A percentile compares a stretch with the other conserved stretches of the same genome.
Evolutionary conservation across 1,140 invertebrate genomes (phyloP).

Genomic region (Gyrodactylus salaris): DNA sequence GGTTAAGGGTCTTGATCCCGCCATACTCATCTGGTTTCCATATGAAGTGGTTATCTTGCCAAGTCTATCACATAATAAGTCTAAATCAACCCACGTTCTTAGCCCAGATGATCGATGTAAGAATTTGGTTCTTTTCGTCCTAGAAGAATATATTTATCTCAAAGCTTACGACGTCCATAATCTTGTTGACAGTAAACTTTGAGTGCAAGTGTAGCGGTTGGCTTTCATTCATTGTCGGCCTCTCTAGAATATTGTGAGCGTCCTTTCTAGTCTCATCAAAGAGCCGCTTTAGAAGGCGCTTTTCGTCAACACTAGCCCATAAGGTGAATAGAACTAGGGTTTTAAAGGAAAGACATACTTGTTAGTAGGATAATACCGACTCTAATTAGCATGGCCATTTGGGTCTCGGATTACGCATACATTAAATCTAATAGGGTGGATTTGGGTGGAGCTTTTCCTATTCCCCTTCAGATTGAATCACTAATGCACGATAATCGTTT

Average conservation of each 20-base stretch:
- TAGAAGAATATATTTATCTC: neutral
- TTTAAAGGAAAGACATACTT: too few relatives aligned
- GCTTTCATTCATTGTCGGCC: neutral
- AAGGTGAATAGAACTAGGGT: neutral
- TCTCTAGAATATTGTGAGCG: slow-evolving; percentile 2
- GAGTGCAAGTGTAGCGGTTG: neutral
- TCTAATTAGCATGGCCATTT: too few relatives aligned
- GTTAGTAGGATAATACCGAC: too few relatives aligned
- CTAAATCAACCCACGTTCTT: slow-evolving; percentile 8
- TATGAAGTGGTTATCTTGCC: slow-evolving; percentile 24
- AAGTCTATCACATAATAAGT: slow-evolving; percentile 18
- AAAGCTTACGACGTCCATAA: neutral
- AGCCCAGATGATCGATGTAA: neutral
- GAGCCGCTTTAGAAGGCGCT: neutral
- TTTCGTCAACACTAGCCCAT: neutral
- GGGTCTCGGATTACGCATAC: too few relatives aligned
- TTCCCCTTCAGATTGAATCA: too few relatives aligned
- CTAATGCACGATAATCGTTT: too few relatives aligned
- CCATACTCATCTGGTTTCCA: slow-evolving; percentile 25
- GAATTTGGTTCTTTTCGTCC: slow-evolving; percentile 4
- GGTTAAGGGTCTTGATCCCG: slow-evolving; percentile 22
- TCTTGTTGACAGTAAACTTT: neutral
- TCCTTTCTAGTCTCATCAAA: neutral
- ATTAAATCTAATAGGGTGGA: too few relatives aligned
- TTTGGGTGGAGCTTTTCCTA: too few relatives aligned